A percentile compares a stretch with the other conserved stretches of the same genome.
phyloP scores from a whole-genome alignment of 2,888 invertebrate genomes.

The Blomia tropicalis region DNA sequence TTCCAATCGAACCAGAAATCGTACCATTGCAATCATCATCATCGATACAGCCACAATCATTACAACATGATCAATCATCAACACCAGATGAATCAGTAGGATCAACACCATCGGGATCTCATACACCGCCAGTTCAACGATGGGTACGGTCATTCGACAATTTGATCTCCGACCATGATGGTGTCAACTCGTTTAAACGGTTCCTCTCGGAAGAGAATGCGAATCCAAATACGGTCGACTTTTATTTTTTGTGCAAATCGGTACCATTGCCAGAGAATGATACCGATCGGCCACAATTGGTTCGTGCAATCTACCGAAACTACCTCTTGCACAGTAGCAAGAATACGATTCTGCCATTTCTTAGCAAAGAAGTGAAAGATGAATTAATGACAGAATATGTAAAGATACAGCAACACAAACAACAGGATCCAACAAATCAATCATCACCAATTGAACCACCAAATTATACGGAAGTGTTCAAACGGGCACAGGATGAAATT shows the following conservation, averaged over 20 bases:
- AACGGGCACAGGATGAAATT: conserved; percentile 63
- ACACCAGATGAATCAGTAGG: no score
- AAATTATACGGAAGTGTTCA: conserved; percentile 46
- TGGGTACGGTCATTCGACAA: conserved; percentile 74
- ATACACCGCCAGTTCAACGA: conserved; percentile 55
- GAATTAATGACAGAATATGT: not conserved
- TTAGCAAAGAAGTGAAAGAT: not conserved
- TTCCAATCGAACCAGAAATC: no score
- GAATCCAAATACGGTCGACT: conserved; percentile 37
- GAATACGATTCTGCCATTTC: not conserved
- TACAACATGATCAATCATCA: no score
- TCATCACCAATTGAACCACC: not conserved
- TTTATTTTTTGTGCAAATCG: conserved; percentile 75
- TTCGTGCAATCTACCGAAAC: not conserved
- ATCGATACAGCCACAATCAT: no score
- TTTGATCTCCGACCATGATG: conserved; percentile 71
- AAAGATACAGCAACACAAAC: not conserved
- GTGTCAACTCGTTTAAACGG: conserved; percentile 62
- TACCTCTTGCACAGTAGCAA: not conserved
- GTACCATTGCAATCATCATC: no score
- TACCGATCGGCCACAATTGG: not conserved
- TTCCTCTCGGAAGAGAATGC: conserved; percentile 36
- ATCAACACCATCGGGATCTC: conserved; percentile 27
- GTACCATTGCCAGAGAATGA: conserved; percentile 13
- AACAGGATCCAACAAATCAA: not conserved